phyloP scores from a whole-genome alignment of 2,113 vertebrate genomes.

The Albula goreensis region DNA sequence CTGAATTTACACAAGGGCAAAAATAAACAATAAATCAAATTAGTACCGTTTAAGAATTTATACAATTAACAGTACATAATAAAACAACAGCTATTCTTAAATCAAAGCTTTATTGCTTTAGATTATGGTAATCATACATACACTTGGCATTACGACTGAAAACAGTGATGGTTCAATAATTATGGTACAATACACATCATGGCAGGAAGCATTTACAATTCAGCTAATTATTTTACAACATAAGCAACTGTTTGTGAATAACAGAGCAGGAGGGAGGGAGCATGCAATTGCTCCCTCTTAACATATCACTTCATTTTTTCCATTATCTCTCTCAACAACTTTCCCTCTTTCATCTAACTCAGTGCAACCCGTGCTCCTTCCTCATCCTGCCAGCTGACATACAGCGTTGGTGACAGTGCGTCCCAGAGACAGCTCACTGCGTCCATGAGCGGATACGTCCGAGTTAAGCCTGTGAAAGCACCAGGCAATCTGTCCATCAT shows the following conservation, averaged over 20 bases:
- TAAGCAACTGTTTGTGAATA: slow-evolving; percentile 46
- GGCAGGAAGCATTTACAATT: slow-evolving; percentile 66
- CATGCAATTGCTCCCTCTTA: slow-evolving; percentile 18
- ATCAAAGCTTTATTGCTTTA: slow-evolving; percentile 76
- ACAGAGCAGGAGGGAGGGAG: slow-evolving; percentile 39
- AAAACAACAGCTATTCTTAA: slow-evolving; percentile 37
- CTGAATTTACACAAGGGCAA: too few relatives aligned
- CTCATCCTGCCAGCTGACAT: neutral
- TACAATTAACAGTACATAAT: neutral
- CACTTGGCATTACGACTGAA: slow-evolving; percentile 64
- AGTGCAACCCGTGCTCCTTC: neutral
- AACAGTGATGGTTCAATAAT: slow-evolving; percentile 71
- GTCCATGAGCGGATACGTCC: neutral
- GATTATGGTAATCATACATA: slow-evolving; percentile 68
- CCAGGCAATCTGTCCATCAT: neutral
- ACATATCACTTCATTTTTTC: neutral
- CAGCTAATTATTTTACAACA: slow-evolving; percentile 65
- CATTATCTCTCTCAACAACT: neutral
- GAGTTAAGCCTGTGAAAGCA: neutral
- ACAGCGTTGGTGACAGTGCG: neutral
- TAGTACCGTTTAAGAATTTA: neutral
- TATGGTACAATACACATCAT: slow-evolving; percentile 71
- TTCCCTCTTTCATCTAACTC: neutral
- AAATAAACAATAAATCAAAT: too few relatives aligned
- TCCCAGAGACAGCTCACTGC: neutral